Conservation (phyloP, 1,140 invertebrate genomes). For the Mercenaria mercenaria region DNA sequence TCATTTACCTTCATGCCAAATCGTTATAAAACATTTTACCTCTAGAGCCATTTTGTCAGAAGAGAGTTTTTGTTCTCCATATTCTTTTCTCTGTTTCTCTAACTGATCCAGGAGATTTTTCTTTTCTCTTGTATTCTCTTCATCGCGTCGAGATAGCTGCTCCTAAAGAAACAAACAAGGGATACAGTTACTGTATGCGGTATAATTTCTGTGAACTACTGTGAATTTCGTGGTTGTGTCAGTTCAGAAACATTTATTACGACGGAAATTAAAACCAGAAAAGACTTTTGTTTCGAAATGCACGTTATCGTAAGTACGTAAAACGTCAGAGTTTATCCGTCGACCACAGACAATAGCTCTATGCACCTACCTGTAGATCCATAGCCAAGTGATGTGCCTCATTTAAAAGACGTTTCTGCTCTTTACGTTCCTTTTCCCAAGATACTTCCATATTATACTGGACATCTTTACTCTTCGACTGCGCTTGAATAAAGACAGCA, state of each 20-base stretch:
- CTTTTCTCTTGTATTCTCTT: conserved; percentile 73
- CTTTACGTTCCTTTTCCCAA: conserved; percentile 98
- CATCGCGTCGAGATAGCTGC: conserved; percentile 77
- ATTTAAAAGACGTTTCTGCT: conserved; percentile 95
- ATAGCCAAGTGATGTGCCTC: conserved; percentile 96
- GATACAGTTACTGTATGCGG: not conserved
- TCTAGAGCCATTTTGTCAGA: conserved; percentile 54
- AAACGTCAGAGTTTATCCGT: too few species aligned
- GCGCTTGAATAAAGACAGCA: conserved; percentile 82
- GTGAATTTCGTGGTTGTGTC: too few species aligned
- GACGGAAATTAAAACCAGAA: too few species aligned
- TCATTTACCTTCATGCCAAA: too few species aligned
- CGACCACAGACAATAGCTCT: too few species aligned
- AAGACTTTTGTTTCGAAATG: too few species aligned
- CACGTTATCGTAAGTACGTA: too few species aligned
- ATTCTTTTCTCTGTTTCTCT: conserved; percentile 73
- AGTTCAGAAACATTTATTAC: too few species aligned
- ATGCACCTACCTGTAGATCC: conserved; percentile 90
- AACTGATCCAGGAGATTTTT: conserved; percentile 76
- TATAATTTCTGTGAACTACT: too few species aligned
- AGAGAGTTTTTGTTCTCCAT: conserved; percentile 66
- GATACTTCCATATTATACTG: conserved; percentile 96
- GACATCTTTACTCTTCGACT: conserved; percentile 93
- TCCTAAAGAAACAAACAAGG: conserved; percentile 49
- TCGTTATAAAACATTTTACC: too few species aligned